Evolutionary conservation across 2,113 vertebrate genomes (phyloP).

Genomic region (Spilogale gracilis): DNA sequence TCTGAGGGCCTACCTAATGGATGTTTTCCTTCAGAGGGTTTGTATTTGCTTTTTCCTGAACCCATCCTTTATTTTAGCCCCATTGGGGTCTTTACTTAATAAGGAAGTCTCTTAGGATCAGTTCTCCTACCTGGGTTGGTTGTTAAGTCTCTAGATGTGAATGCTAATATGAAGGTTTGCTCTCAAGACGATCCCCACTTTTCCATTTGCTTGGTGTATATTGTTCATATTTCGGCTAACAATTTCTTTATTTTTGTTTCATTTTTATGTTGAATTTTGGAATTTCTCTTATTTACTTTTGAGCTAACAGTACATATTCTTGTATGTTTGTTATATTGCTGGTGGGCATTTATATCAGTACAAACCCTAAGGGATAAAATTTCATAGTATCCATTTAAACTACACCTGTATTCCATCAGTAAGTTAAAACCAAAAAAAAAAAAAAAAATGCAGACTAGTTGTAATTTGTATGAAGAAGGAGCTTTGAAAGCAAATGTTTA

Average conservation of each 20-base stretch:
- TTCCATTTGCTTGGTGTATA: conserved; percentile 20
- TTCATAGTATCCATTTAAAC: not conserved
- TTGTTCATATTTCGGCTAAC: not conserved
- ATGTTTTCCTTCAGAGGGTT: conserved; percentile 2
- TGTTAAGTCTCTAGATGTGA: not conserved
- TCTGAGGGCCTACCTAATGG: not conserved
- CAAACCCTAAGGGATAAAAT: not conserved
- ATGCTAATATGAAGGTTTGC: not conserved
- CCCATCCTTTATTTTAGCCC: not conserved
- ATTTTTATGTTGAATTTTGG: conserved; percentile 34
- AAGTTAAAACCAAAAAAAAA: not conserved
- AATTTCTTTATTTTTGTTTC: conserved; percentile 7
- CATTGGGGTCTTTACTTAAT: not conserved
- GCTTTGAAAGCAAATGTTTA: conserved; percentile 1
- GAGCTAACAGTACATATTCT: not conserved
- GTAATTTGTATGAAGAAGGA: conserved; percentile 26
- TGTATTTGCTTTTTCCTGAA: conserved; percentile 36
- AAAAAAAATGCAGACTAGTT: not conserved
- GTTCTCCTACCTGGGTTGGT: not conserved
- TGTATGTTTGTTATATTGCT: conserved; percentile 21
- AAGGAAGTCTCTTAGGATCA: not conserved
- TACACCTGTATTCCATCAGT: not conserved
- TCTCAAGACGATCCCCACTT: not conserved
- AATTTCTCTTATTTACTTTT: conserved; percentile 28
- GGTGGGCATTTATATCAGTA: conserved; percentile 25